Evolutionary conservation across 1,140 invertebrate species (phyloP).

Genomic region (Yoshiicerus persimilis): DNA sequence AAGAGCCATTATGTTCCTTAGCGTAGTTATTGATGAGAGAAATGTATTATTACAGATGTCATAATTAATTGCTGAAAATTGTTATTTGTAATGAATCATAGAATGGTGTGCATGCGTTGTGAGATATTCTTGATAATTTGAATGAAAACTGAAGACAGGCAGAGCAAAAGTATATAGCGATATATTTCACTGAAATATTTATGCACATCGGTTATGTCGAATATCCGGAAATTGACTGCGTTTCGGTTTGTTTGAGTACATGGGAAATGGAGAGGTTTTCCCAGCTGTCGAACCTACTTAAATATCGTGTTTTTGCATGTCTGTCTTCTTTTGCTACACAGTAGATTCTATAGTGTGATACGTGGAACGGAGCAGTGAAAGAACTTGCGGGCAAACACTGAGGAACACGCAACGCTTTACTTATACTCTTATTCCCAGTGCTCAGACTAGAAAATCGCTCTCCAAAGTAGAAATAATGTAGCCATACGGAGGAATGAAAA

Average conservation of each 20-base stretch:
- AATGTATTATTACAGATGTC: neutral
- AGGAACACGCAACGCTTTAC: neutral
- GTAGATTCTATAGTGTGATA: neutral
- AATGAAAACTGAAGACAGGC: neutral
- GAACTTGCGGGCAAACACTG: neutral
- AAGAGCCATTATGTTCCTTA: too few relatives aligned
- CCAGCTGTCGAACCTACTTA: conserved; percentile 18
- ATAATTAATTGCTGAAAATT: neutral
- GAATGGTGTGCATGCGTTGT: neutral
- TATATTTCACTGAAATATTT: neutral
- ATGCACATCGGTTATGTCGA: neutral
- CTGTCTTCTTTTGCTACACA: neutral
- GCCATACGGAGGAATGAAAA: neutral
- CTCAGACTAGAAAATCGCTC: neutral
- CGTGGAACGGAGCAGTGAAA: neutral
- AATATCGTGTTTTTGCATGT: conserved; percentile 14
- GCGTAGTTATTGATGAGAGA: neutral
- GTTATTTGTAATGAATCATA: neutral
- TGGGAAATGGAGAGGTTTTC: conserved; percentile 19
- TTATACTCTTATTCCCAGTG: neutral
- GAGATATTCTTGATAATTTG: neutral
- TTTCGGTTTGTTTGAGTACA: conserved; percentile 12
- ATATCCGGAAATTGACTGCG: conserved; percentile 1
- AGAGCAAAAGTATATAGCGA: neutral
- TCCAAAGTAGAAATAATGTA: neutral